These are phyloP conservation scores for Cremastobaeus sp. DNA, from an alignment of 2,888 invertebrate genomes.

Conservation along the genomic window DNA sequence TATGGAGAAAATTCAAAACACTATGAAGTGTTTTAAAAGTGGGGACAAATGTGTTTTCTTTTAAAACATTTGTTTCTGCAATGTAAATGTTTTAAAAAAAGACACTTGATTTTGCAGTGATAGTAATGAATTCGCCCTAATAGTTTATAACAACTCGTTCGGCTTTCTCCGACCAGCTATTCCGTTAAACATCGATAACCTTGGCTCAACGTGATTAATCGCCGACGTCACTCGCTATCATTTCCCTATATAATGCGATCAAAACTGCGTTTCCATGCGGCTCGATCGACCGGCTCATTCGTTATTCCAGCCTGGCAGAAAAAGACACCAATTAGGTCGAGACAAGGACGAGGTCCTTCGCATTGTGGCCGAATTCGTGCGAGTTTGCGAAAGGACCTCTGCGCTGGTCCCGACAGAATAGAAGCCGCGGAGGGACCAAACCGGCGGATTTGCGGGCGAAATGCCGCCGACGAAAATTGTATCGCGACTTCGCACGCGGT, in stretches of 20 bases:
- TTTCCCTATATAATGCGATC: constrained; percentile 41
- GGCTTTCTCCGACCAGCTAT: constrained; percentile 21
- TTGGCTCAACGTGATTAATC: constrained; percentile 52
- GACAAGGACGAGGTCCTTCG: constrained; percentile 40
- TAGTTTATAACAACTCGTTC: too few relatives aligned
- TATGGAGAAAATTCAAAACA: too few relatives aligned
- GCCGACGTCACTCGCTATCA: constrained; percentile 23
- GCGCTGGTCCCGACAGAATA: background rate
- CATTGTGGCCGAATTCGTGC: constrained; percentile 5
- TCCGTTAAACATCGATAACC: constrained; percentile 25
- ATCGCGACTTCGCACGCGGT: too few relatives aligned
- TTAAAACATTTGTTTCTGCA: too few relatives aligned
- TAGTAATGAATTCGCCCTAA: too few relatives aligned
- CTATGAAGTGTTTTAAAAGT: too few relatives aligned
- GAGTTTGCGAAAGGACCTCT: constrained; percentile 19
- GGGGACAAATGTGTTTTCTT: too few relatives aligned
- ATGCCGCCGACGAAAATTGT: too few relatives aligned
- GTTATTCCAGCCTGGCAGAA: constrained; percentile 13
- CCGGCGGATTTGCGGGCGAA: too few relatives aligned
- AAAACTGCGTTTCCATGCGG: constrained; percentile 28
- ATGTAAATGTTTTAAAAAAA: too few relatives aligned
- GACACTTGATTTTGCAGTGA: too few relatives aligned
- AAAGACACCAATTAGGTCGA: constrained; percentile 31
- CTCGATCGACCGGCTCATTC: constrained; percentile 14
- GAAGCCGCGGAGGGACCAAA: background rate